phyloP scores from a whole-genome alignment of 2,797 vertebrate genomes.

The Aplochiton taeniatus region DNA sequence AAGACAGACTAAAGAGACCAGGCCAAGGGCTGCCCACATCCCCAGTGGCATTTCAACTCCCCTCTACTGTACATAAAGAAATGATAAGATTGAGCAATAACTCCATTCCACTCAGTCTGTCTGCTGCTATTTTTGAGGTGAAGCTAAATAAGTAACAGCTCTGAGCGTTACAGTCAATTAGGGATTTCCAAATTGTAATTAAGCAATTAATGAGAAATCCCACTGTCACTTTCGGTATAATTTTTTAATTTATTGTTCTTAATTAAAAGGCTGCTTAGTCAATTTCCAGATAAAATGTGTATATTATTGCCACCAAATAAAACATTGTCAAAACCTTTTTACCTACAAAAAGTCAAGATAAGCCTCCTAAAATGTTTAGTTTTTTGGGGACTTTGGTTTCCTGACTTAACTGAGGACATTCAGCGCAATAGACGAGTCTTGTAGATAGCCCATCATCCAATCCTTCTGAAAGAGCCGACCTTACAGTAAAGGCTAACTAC shows the following conservation, averaged over 20 bases:
- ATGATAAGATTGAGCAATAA: slow-evolving; percentile 20
- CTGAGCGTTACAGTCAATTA: slow-evolving; percentile 69
- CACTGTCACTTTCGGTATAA: slow-evolving; percentile 46
- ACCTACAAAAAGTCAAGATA: slow-evolving; percentile 24
- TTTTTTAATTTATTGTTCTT: slow-evolving; percentile 56
- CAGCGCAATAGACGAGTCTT: slow-evolving; percentile 43
- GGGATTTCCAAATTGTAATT: slow-evolving; percentile 71
- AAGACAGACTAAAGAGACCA: slow-evolving; percentile 76
- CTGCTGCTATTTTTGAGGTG: slow-evolving; percentile 66
- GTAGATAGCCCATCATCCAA: slow-evolving; percentile 66
- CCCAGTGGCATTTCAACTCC: slow-evolving; percentile 66
- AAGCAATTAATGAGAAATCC: slow-evolving; percentile 69
- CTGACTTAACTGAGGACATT: slow-evolving; percentile 57
- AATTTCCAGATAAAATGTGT: slow-evolving; percentile 21
- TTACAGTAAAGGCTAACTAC: slow-evolving; percentile 58
- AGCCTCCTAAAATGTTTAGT: slow-evolving; percentile 54
- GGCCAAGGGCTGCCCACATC: slow-evolving; percentile 66
- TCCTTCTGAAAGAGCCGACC: slow-evolving; percentile 43
- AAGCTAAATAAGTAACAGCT: slow-evolving; percentile 62
- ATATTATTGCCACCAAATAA: slow-evolving; percentile 50
- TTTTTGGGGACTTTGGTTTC: slow-evolving; percentile 35
- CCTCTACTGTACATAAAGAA: slow-evolving; percentile 22
- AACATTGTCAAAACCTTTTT: slow-evolving; percentile 27
- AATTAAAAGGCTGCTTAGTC: slow-evolving; percentile 60
- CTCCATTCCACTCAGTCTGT: slow-evolving; percentile 31